Percentiles rank a stretch among this genome's conserved stretches.
These are phyloP conservation scores for Eupithecia dodoneata DNA, from an alignment of 2,888 invertebrate species.

Conservation along the genomic window DNA sequence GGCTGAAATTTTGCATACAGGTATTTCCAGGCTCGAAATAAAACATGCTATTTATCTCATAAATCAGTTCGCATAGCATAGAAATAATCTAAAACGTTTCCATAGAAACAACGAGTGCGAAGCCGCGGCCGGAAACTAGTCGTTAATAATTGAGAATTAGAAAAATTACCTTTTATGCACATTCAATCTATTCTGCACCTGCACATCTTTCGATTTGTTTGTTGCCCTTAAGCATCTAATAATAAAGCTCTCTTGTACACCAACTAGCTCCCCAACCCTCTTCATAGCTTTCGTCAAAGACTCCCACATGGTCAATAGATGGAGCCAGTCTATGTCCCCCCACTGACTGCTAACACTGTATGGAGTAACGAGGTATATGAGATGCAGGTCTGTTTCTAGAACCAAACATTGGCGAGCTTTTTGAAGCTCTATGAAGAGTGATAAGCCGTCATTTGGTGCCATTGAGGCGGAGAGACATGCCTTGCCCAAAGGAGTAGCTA, in stretches of 20 bases:
- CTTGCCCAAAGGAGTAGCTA: conserved; percentile 94
- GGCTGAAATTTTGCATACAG: too few relatives aligned
- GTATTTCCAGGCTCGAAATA: too few relatives aligned
- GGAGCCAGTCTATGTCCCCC: conserved; percentile 92
- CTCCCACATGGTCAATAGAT: conserved; percentile 92
- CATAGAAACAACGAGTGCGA: too few relatives aligned
- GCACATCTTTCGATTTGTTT: conserved; percentile 82
- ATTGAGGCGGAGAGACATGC: conserved; percentile 97
- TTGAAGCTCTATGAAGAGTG: conserved; percentile 94
- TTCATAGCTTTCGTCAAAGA: conserved; percentile 90
- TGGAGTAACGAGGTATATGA: conserved; percentile 97
- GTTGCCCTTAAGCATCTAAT: conserved; percentile 89
- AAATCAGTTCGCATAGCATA: too few relatives aligned
- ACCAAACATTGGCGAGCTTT: conserved; percentile 95
- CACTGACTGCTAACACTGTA: conserved; percentile 93
- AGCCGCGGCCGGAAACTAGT: too few relatives aligned
- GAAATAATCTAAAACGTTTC: too few relatives aligned
- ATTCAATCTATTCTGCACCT: conserved; percentile 81
- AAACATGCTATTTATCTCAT: too few relatives aligned
- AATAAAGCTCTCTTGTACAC: conserved; percentile 94
- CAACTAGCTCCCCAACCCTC: conserved; percentile 94
- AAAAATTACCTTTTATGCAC: conserved; percentile 85
- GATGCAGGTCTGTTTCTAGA: conserved; percentile 96
- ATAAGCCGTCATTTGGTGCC: conserved; percentile 96
- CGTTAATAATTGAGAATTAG: neutral